phyloP scores from a whole-genome alignment of 2,113 vertebrate genomes.

The Thymallus thymallus region DNA sequence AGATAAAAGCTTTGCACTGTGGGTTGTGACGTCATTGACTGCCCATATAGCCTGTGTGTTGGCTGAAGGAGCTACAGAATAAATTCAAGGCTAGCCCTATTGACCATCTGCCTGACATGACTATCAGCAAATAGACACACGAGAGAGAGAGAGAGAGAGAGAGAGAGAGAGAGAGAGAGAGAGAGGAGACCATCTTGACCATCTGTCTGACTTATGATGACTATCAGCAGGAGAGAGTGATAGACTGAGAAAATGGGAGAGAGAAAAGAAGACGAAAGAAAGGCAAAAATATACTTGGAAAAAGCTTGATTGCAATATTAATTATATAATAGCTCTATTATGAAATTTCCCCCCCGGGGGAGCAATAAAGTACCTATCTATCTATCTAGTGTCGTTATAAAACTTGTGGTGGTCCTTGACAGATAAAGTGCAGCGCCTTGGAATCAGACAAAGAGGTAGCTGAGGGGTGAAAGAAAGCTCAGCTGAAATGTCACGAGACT shows the following conservation, averaged over 20 bases:
- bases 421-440: not conserved
- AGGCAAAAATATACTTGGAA: not conserved
- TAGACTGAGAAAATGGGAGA: not conserved
- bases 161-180: not conserved
- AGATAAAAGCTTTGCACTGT: not conserved
- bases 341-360: too few relatives aligned
- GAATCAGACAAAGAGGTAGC: slow-evolving; percentile 3
- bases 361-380: too few relatives aligned
- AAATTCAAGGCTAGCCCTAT: not conserved
- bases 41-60: not conserved
- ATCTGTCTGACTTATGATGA: not conserved
- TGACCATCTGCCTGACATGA: not conserved
- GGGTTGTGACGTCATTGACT: not conserved
- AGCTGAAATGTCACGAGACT: slow-evolving; percentile 58
- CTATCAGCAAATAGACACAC: not conserved
- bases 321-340: not conserved
- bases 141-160: not conserved
- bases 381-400: not conserved
- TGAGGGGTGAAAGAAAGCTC: slow-evolving; percentile 17
- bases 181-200: not conserved
- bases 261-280: not conserved
- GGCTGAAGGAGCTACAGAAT: not conserved
- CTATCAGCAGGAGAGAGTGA: not conserved
- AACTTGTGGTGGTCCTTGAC: not conserved
- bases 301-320: not conserved